Conservation (phyloP, 1,140 invertebrate genomes). For the Diplogasteroides magnus region DNA sequence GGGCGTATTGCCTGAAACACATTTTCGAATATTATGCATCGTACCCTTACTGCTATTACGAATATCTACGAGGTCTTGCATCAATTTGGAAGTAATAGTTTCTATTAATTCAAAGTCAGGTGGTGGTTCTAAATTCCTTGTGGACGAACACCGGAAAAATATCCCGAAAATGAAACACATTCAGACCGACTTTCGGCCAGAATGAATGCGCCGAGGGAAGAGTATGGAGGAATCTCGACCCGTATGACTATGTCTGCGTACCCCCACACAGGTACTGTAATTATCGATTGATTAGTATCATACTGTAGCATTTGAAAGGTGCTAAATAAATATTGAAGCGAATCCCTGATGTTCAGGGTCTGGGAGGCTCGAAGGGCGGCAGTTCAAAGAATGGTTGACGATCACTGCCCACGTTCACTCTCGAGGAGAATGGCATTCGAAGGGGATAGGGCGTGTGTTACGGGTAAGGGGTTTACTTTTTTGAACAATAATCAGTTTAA, state of each 20-base stretch:
- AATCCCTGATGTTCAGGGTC: no score
- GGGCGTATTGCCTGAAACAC: no score
- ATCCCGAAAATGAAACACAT: no score
- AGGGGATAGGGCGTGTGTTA: not conserved
- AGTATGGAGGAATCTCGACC: not conserved
- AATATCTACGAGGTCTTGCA: no score
- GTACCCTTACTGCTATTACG: no score
- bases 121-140: no score
- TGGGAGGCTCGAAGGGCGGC: not conserved
- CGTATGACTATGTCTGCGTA: not conserved
- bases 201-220: not conserved
- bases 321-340: not conserved
- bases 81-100: no score
- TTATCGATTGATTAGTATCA: not conserved
- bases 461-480: not conserved
- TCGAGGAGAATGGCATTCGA: not conserved
- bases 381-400: not conserved
- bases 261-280: not conserved
- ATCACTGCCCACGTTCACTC: not conserved
- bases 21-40: no score
- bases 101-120: no score
- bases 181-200: not conserved
- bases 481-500: no score
- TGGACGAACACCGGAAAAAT: no score
- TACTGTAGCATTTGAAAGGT: not conserved